These are phyloP conservation scores for Chondrilla cf. caribensis DNA, from an alignment of 37 sponge, comb jelly and placozoan species.

Conservation along the genomic window DNA sequence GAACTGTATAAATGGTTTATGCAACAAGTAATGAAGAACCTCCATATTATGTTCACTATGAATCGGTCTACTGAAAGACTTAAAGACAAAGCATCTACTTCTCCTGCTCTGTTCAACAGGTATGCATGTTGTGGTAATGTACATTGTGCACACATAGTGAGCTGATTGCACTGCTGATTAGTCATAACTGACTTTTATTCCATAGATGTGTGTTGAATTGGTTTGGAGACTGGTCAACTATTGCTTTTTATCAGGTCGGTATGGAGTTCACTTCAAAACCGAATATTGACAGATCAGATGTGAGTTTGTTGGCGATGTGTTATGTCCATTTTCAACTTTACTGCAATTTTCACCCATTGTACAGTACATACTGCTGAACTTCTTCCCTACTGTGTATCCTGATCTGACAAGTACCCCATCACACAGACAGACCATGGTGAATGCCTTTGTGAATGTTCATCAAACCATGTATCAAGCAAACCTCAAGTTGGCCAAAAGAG, in stretches of 20 bases:
- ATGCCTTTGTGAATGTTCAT: slow-evolving; percentile 94
- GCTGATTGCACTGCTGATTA: too few species aligned
- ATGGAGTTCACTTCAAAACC: slow-evolving; percentile 90
- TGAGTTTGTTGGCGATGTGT: slow-evolving; percentile 25
- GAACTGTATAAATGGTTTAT: slow-evolving; percentile 99
- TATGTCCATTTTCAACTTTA: too few species aligned
- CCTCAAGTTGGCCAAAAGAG: slow-evolving; percentile 77
- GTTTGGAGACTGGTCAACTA: slow-evolving; percentile 98
- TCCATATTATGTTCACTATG: slow-evolving; percentile 99
- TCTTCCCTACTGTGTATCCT: slow-evolving; percentile 65
- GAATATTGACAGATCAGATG: slow-evolving; percentile 83
- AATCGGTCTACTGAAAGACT: slow-evolving; percentile 96
- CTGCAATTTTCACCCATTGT: not conserved
- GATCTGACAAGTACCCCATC: slow-evolving; percentile 61
- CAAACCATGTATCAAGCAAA: slow-evolving; percentile 90
- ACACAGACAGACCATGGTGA: slow-evolving; percentile 79
- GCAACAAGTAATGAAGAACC: slow-evolving; percentile 87
- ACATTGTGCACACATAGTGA: not conserved
- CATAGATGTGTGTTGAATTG: slow-evolving; percentile 93
- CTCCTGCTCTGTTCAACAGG: slow-evolving; percentile 98
- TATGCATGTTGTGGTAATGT: not conserved
- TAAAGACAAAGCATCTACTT: slow-evolving; percentile 93
- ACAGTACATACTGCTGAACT: slow-evolving; percentile 75
- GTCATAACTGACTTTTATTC: too few species aligned
- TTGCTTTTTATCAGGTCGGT: slow-evolving; percentile 94